Evolutionary conservation across 2,797 vertebrate genomes (phyloP), one percentile per base, ranked within the genome.

Genomic region (Naso thynnoides): DNA sequence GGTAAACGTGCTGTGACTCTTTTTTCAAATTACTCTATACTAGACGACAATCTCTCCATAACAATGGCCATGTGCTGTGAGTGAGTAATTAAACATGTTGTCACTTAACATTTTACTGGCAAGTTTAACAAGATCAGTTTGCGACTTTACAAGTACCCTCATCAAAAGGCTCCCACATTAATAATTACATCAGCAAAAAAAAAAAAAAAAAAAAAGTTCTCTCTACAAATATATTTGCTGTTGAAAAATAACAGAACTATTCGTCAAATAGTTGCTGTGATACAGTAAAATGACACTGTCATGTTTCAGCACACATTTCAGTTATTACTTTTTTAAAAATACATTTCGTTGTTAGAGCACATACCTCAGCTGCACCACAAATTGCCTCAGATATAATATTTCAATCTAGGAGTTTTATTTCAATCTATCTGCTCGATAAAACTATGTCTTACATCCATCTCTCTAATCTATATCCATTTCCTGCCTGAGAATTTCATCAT

Each of bases 401-500:
- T 74, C 16, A 56, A 4, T 52, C 41, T 16, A 36, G 13, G 13
- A n/a, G n/a, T n/a, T n/a, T n/a, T n/a, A n/a, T n/a, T n/a, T n/a
- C n/a, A n/a, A n/a, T n/a, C n/a, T n/a, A 41, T 16, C 0, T 55
- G 27, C 49, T 61, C 11, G 38, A 3, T 53, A 18, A 48, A 59
- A 50, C 21, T 15, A 29, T 68, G 6, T 50, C 11, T 59, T 45
- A 49, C 27, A 26, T 29, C 11, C 8, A 21, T 49, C 7, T 61
- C 27, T 58, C 24, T 38, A 26, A 55, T 73, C 45, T 64, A 62
- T 36, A 63, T 66, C 27, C 31, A 63, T 36, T 68, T 54, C 26
- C 11, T 60, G n/a, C n/a, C 69, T 19, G 36, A 42, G 23, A 69
- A 50, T 82, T 55, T 70, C 31, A 63, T 67, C 21, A n/a, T 15